Base-by-base conservation (phyloP, 2,797 vertebrate species). In the Poecilia gillii region DNA sequence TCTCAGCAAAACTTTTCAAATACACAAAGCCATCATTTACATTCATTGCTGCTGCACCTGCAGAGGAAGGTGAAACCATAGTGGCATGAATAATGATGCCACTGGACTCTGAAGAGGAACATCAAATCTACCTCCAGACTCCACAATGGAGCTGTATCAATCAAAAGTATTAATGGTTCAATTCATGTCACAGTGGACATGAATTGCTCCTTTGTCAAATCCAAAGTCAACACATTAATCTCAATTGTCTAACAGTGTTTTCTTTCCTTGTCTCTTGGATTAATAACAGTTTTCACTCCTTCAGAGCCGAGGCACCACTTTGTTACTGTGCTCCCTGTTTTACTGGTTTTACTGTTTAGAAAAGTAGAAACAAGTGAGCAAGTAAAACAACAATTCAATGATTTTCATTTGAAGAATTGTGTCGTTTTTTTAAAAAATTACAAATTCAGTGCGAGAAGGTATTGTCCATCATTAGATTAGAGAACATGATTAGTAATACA, bases 91-190 rank as follows among this genome's bases (percentile, higher is more conserved):
- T 88, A 85, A 93, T 89, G 88, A 89, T 75, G 64, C 81, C 45
- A 49, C 73, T 72, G 75, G 84, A 85, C 74, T 57, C 28, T 75
- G 74, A 87, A 86, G 83, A 88, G 81, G 53, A 88, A 80, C 88
- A 74, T 75, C 72, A 81, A 81, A 80, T 71, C 59, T 68, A 64
- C 82, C 62, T 74, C 62, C 80, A 55, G 74, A 79, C 72, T 70
- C 66, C 59, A 86, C 73, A 80, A 80, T 78, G 74, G 72, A 79
- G 78, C 28, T 39, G 62, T 73, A 92, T 92, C 85, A 84, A 87
- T 91, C 91, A 91, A 80, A 76, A 77, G 80, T 84, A 82, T 84
- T 90, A 88, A 86, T 83, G 85, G 80, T 81, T 73, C 71, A 72
- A 62, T 76, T 73, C 79, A 81, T 82, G 47, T 68, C 72, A 74